Percentiles rank a stretch among this genome's conserved stretches.
These are phyloP conservation scores for Drosophila mulleri DNA, from an alignment of 2,888 invertebrate species.

Conservation along the genomic window DNA sequence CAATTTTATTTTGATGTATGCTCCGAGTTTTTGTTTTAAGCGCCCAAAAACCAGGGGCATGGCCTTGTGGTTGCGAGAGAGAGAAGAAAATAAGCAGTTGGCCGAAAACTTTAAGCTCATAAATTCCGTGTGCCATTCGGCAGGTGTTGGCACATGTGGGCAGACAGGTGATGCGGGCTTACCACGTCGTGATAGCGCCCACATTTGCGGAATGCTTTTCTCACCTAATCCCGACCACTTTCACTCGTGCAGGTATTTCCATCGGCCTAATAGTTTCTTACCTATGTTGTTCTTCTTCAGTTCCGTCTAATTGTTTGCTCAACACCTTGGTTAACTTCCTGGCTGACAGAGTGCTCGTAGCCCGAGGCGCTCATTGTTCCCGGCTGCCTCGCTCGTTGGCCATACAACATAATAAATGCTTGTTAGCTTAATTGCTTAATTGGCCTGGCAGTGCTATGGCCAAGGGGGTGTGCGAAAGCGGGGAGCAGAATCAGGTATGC, in stretches of 20 bases:
- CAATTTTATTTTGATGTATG: conserved; percentile 58
- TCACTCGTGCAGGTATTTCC: conserved; percentile 29
- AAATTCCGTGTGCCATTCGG: conserved; percentile 29
- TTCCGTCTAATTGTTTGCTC: conserved; percentile 72
- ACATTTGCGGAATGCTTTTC: conserved; percentile 29
- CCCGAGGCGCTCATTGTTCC: conserved; percentile 20
- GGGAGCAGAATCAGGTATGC: conserved; percentile 2
- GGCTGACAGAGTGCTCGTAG: conserved; percentile 25
- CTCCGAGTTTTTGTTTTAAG: conserved; percentile 43
- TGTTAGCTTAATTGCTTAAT: conserved; percentile 80
- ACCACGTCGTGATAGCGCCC: conserved; percentile 24
- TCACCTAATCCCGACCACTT: conserved; percentile 62
- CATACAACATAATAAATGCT: conserved; percentile 75
- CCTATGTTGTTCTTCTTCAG: conserved; percentile 35
- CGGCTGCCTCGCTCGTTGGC: conserved; percentile 21
- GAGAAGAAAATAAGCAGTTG: conserved; percentile 35
- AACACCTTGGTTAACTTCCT: conserved; percentile 65
- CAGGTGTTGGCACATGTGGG: conserved; percentile 5
- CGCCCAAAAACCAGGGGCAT: conserved; percentile 11
- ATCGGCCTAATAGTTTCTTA: conserved; percentile 38
- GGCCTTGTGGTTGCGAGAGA: neutral
- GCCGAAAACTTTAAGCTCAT: conserved; percentile 35
- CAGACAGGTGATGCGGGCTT: neutral
- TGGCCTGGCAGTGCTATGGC: conserved; percentile 46
- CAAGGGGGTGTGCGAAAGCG: neutral